A percentile compares a stretch with the other conserved stretches of the same genome.
phyloP scores from a whole-genome alignment of 2,113 vertebrate genomes.

The Sprattus sprattus region DNA sequence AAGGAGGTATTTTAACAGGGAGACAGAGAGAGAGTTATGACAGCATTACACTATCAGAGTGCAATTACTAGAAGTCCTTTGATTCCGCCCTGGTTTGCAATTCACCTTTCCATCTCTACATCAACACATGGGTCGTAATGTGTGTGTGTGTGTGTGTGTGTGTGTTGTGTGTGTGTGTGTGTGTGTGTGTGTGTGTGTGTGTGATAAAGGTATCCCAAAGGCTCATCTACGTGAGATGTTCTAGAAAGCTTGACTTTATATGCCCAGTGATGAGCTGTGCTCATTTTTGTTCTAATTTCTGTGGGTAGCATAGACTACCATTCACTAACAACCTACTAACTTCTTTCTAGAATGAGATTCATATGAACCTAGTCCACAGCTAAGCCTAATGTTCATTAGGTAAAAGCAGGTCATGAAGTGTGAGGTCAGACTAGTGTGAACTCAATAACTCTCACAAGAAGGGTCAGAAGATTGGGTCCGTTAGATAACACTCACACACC shows the following conservation, averaged over 20 bases:
- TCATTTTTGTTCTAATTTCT: background rate
- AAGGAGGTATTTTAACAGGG: background rate
- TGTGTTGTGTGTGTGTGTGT: background rate
- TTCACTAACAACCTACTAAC: background rate
- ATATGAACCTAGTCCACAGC: background rate
- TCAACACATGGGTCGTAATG: background rate
- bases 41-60: slow-evolving; percentile 41
- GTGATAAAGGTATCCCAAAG: background rate
- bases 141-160: slow-evolving; percentile 23
- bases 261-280: background rate
- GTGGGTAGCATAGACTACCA: background rate
- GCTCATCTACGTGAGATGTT: background rate
- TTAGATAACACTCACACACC: background rate
- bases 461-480: background rate
- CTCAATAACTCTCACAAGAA: background rate
- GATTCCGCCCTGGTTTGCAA: slow-evolving; percentile 31
- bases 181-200: background rate
- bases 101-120: background rate
- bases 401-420: background rate
- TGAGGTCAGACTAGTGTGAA: background rate
- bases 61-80: slow-evolving; percentile 55
- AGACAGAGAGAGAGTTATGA: background rate
- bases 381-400: background rate
- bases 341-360: no score
- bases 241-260: background rate